phyloP scores from a whole-genome alignment of 2,113 vertebrate genomes.

The Turdus rufiventris region DNA sequence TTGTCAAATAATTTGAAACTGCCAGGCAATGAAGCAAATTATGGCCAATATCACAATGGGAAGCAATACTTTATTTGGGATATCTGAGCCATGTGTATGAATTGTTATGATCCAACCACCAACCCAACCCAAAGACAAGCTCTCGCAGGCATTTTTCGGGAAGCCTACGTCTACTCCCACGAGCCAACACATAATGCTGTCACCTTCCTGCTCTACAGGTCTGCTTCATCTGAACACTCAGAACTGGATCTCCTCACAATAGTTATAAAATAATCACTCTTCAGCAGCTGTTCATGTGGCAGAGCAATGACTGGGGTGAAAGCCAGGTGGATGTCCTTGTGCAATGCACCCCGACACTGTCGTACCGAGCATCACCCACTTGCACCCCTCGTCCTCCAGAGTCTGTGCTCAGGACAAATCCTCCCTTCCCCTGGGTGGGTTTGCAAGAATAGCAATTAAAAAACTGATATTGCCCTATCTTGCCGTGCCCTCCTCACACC shows the following conservation, averaged over 20 bases:
- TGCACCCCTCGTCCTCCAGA: neutral
- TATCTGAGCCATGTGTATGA: conserved; percentile 13
- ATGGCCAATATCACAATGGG: conserved; percentile 49
- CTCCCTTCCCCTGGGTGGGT: neutral
- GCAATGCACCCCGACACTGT: rapidly evolving
- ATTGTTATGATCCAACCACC: neutral
- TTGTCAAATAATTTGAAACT: conserved; percentile 53
- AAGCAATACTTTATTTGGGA: conserved; percentile 41
- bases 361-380: rapidly evolving
- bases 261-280: neutral
- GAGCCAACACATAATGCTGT: neutral
- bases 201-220: neutral
- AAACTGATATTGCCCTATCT: neutral
- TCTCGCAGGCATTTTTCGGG: neutral
- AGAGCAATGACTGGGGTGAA: neutral
- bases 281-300: neutral
- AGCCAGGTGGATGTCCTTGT: neutral
- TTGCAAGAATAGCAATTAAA: neutral
- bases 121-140: conserved; percentile 42
- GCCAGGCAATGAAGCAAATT: conserved; percentile 51
- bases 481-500: neutral
- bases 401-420: neutral
- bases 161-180: neutral
- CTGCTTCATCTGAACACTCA: neutral
- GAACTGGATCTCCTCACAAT: neutral